Evolutionary conservation across 2,888 invertebrate genomes (phyloP).

Genomic region (Eilema sororculum): DNA sequence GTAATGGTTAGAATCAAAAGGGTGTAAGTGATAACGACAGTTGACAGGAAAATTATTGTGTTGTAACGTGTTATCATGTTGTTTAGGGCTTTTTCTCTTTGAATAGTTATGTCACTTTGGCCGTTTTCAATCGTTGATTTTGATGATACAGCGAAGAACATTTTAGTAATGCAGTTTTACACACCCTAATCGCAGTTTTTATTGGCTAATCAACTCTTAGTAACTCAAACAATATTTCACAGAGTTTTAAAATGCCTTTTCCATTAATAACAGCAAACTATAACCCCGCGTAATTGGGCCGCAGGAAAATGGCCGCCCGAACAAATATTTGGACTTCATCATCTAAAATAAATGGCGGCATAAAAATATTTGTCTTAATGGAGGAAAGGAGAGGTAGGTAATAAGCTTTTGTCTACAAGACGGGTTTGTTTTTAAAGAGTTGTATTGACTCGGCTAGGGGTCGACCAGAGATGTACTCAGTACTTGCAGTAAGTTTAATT

Average conservation of each 20-base stretch:
- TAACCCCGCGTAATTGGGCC: constrained; percentile 47
- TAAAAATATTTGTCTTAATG: constrained; percentile 52
- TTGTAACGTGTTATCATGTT: background rate
- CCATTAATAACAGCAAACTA: constrained; percentile 55
- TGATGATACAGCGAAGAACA: too few species aligned
- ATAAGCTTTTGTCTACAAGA: background rate
- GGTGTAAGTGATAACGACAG: constrained; percentile 4
- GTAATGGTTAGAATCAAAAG: background rate
- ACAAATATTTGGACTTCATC: constrained; percentile 66
- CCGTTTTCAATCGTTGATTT: background rate
- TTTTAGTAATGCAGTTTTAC: too few species aligned
- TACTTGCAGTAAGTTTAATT: background rate
- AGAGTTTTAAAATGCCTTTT: constrained; percentile 43
- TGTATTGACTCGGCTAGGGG: background rate
- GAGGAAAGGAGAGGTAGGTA: constrained; percentile 19
- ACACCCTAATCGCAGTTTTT: too few species aligned
- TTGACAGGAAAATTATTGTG: background rate
- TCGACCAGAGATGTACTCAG: background rate
- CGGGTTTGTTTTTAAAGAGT: background rate
- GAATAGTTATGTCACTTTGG: background rate
- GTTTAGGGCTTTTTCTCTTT: background rate
- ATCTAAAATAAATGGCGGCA: constrained; percentile 63
- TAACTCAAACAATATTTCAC: constrained; percentile 26
- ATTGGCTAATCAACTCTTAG: background rate
- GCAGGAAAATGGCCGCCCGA: constrained; percentile 51